Evolutionary conservation across 2,888 invertebrate genomes (phyloP).

Genomic region (Heteropelma amictum): DNA sequence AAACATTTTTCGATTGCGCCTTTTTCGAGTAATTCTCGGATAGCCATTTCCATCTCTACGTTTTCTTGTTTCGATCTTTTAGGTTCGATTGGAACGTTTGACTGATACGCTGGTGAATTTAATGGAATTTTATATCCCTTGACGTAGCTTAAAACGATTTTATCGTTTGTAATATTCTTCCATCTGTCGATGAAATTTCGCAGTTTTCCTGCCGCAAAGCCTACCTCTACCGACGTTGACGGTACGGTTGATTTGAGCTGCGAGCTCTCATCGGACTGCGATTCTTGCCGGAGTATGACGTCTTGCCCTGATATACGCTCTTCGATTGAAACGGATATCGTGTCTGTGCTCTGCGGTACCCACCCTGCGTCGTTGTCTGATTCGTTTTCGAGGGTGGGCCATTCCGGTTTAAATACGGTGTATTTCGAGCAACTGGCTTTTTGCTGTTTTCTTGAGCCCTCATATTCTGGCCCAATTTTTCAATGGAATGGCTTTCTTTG

Average conservation of each 20-base stretch:
- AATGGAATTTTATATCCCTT: slow-evolving; percentile 37
- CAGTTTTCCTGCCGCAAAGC: slow-evolving; percentile 21
- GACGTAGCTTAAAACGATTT: slow-evolving; percentile 6
- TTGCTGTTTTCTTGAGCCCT: background rate
- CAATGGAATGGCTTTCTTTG: background rate
- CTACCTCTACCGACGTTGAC: slow-evolving; percentile 13
- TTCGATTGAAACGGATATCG: background rate
- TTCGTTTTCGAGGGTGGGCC: background rate
- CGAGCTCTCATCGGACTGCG: background rate
- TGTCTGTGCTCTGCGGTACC: background rate
- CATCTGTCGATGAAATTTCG: background rate
- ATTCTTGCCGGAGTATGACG: background rate
- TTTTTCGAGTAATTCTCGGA: slow-evolving; percentile 4
- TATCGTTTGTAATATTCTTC: slow-evolving; percentile 22
- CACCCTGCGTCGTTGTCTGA: background rate
- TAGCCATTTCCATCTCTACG: background rate
- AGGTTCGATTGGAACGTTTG: slow-evolving; percentile 3
- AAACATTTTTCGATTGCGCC: background rate
- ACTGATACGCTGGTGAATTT: background rate
- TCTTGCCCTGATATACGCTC: background rate
- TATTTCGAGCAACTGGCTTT: background rate
- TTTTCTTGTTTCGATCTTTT: slow-evolving; percentile 11
- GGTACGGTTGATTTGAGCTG: background rate
- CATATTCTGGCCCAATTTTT: background rate
- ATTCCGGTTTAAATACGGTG: background rate